Percentiles rank a stretch among this genome's conserved stretches.
These are phyloP conservation scores for Oreotrochilus melanogaster DNA, from an alignment of 2,113 vertebrate species.

Conservation along the genomic window DNA sequence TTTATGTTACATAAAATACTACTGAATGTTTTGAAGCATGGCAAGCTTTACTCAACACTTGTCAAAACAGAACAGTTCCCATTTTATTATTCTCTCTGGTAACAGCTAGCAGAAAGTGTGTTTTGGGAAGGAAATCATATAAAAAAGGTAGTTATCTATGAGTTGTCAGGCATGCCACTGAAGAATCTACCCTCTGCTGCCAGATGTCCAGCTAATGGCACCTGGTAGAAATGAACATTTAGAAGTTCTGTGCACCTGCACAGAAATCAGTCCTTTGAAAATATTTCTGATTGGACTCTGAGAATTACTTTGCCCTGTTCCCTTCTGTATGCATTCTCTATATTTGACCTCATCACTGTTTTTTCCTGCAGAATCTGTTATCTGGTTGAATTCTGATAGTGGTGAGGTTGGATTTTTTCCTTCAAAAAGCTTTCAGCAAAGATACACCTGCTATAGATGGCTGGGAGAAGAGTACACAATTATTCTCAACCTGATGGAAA, in stretches of 20 bases:
- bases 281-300: neutral
- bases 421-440: neutral
- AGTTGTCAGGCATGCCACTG: neutral
- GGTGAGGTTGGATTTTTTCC: neutral
- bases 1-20: neutral
- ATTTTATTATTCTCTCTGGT: neutral
- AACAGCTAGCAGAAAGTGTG: neutral
- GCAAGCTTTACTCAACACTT: neutral
- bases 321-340: neutral
- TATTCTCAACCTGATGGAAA: neutral
- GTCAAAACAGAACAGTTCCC: constrained; percentile 18
- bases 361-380: neutral
- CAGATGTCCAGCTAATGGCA: neutral
- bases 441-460: neutral
- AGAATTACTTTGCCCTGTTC: neutral
- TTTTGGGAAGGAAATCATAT: neutral
- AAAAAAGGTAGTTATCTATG: neutral
- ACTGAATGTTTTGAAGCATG: neutral
- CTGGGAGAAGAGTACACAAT: neutral
- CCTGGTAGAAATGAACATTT: neutral
- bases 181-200: neutral
- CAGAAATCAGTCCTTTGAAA: neutral
- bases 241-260: neutral
- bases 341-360: neutral
- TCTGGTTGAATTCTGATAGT: neutral